Base-by-base conservation (phyloP, 1,140 invertebrate species). In the Pteromalus puparum region DNA sequence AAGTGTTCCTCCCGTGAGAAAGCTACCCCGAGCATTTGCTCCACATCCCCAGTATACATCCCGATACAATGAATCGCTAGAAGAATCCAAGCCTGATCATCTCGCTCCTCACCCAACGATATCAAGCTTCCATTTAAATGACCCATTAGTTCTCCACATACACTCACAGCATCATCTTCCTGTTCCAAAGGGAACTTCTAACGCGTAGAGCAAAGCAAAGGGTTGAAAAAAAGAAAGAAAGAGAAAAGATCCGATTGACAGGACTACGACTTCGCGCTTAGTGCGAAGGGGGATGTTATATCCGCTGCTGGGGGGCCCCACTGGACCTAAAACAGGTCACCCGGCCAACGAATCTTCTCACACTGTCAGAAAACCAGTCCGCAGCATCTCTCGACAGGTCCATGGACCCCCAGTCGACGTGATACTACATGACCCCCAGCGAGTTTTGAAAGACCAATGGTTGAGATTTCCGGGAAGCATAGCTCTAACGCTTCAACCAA, bases 291-390 rank as follows among this genome's bases (percentile, higher is more conserved):
- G 67, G 68, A 80, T n/a, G 30, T 3, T 18, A 15, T 26, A 48
- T 10, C 18, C 38, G 61, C 48, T 87, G 88, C 88, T 87, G 89
- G 89, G 87, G 88, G 88, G 86, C 87, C 80, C 85, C 38, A 21
- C 67, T 28, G 42, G 67, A 75, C 67, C 48, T n/a, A n/a, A n/a
- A 80, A 89, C 88, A 88, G 87, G 88, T 90, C 86, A 87, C 84
- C 42, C 38, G 70, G 10, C 88, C 90, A 93, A 91, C 91, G 92
- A 90, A 91, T 93, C 92, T 93, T 93, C 92, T 92, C 92, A 93
- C 92, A 93, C 90, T 92, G 87, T 86, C 89, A 90, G 80, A 24
- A 1, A 73, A 87, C 88, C 87, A 82, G 86, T 87, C 70, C 74
- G 1, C 78, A 26, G 15, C 81, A 42, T 87, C 87, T 84, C 87